These are phyloP conservation scores for Isaurus tuberculatus DNA, from an alignment of 92 coral and sea anemone genomes.

Conservation along the genomic window DNA sequence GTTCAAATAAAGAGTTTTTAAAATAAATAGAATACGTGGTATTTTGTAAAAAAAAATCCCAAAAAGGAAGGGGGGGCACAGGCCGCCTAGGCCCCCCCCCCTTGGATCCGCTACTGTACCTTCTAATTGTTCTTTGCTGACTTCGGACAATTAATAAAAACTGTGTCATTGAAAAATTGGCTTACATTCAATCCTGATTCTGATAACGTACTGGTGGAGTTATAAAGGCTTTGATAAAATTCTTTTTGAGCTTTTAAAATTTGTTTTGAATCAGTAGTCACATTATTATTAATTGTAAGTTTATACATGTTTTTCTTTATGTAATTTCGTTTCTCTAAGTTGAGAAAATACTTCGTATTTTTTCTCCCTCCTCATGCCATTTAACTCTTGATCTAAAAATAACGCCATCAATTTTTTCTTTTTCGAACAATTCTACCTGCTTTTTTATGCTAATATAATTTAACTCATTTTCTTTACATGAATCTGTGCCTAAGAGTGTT, in stretches of 20 bases:
- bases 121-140: neutral
- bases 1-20: too few relatives aligned
- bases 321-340: slow-evolving; percentile 41
- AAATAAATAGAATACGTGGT: too few relatives aligned
- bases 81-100: too few relatives aligned
- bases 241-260: neutral
- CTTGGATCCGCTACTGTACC: too few relatives aligned
- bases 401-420: slow-evolving; percentile 36
- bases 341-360: slow-evolving; percentile 27
- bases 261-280: neutral
- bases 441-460: neutral
- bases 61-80: too few relatives aligned
- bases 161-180: neutral
- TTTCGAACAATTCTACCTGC: neutral
- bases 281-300: neutral
- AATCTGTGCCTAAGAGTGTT: neutral
- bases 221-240: neutral
- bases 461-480: neutral
- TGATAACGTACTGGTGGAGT: neutral
- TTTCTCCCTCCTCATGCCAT: slow-evolving; percentile 56
- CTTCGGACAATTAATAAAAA: neutral
- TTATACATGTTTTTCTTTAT: slow-evolving; percentile 18
- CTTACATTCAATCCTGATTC: neutral
- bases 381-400: slow-evolving; percentile 34
- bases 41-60: too few relatives aligned